Evolutionary conservation across 1,140 invertebrate species (phyloP), one percentile per base, ranked within the genome.

Genomic region (Caenorhabditis brenneri): DNA sequence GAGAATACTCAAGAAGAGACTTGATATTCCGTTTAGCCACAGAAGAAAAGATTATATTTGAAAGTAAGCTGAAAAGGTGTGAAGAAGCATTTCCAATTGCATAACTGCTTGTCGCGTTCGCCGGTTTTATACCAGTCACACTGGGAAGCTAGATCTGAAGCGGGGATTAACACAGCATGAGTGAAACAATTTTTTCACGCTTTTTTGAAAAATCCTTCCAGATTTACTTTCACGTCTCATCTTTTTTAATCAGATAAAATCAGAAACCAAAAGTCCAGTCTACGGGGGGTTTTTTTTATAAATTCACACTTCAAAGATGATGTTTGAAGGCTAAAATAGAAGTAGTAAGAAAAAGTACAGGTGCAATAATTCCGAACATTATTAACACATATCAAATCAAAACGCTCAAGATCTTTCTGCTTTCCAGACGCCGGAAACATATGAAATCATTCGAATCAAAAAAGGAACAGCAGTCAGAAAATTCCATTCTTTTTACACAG

Each of bases 111-210:
- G 29, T 33, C 58, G 58, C 58, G 36, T 42, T 74, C 65, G 65
- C 65, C 65, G 65, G 36, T 74, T 74, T 74, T 74, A 74, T 74
- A 74, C 65, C 65, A 42, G 65, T 74, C 65, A 74, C 65, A n/a
- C 19, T 33, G 2, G 31, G 58, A 36, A 31, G 29, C 33, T 42
- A 39, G 36, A 74, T 74, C 19, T 36, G n/a, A 74, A 36, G 0
- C 2, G 58, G 24, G 65, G 65, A 74, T 74, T 74, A 74, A 42
- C 65, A 74, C 65, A 74, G 65, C 65, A 42, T 24, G 65, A 74
- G 65, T 74, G 65, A 74, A 36, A 74, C 65, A 74, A 36, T 42
- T 74, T 46, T 27, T 74, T 65, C 22, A 15, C 31, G 29, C 16
- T n/a, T 39, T 74, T 74, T 42, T 42, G n/a, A 24, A 29, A 16